Conservation (phyloP, 2,888 invertebrate species). For the Philhelius pedissequus region DNA sequence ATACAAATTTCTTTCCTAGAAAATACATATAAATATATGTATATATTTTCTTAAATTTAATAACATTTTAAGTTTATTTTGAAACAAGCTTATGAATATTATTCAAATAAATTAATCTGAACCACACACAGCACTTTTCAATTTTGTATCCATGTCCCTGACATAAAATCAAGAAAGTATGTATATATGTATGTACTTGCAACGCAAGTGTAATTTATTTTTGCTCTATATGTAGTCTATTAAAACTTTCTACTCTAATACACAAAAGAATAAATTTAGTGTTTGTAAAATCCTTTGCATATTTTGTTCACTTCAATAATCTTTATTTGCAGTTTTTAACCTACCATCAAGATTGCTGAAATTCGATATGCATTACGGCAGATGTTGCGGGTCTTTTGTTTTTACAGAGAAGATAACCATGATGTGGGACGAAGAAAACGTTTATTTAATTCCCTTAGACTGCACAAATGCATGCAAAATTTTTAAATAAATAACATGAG, state of each 20-base stretch:
- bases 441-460: conserved; percentile 40
- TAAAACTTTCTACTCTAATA: conserved; percentile 7
- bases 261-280: conserved; percentile 30
- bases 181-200: no score
- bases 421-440: conserved; percentile 38
- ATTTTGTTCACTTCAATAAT: conserved; percentile 39
- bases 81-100: no score
- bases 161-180: no score
- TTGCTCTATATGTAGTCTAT: no score
- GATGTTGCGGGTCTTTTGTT: conserved; percentile 47
- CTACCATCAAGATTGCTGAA: conserved; percentile 44
- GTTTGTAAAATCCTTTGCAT: conserved; percentile 25
- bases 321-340: conserved; percentile 17
- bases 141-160: no score
- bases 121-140: no score
- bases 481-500: conserved; percentile 14
- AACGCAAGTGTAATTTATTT: no score
- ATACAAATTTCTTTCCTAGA: no score
- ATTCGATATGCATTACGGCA: conserved; percentile 49
- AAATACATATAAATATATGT: no score
- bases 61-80: no score
- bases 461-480: conserved; percentile 22
- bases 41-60: no score
- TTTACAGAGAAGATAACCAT: not conserved
- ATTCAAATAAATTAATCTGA: no score